phyloP scores from a whole-genome alignment of 2,888 invertebrate genomes.

The Stegana nigrithorax region DNA sequence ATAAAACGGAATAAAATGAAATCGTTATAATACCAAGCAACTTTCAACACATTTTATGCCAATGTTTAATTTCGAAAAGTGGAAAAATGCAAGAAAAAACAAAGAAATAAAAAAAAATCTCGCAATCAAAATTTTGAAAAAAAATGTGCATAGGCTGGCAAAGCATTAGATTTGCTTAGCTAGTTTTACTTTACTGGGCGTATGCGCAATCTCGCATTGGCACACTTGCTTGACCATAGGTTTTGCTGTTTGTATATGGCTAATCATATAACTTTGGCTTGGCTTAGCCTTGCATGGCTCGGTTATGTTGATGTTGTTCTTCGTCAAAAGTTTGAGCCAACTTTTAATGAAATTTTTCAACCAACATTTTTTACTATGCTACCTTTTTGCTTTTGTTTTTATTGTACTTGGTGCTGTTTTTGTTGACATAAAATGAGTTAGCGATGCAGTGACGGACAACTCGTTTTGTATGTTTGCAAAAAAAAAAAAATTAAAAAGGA shows the following conservation, averaged over 20 bases:
- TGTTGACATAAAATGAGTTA: too few species aligned
- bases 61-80: conserved; percentile 56
- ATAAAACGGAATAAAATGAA: not conserved
- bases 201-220: not conserved
- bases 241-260: not conserved
- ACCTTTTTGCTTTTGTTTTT: not conserved
- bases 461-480: conserved; percentile 7
- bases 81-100: conserved; percentile 30
- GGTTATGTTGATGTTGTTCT: not conserved
- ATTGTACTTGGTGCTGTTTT: not conserved
- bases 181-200: conserved; percentile 32
- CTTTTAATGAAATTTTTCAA: conserved; percentile 37
- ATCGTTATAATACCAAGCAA: conserved; percentile 45
- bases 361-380: conserved; percentile 6
- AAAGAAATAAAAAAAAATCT: conserved; percentile 6
- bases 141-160: too few species aligned
- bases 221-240: too few species aligned
- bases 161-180: conserved; percentile 51
- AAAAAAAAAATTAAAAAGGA: conserved; percentile 29
- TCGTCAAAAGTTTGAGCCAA: conserved; percentile 21
- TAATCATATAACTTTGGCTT: not conserved
- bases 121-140: conserved; percentile 1
- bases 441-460: too few species aligned
- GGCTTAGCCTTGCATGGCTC: not conserved
- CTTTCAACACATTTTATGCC: conserved; percentile 50